These are phyloP conservation scores for Apodemus speciosus DNA, from an alignment of 2,113 vertebrate genomes.

Conservation along the genomic window DNA sequence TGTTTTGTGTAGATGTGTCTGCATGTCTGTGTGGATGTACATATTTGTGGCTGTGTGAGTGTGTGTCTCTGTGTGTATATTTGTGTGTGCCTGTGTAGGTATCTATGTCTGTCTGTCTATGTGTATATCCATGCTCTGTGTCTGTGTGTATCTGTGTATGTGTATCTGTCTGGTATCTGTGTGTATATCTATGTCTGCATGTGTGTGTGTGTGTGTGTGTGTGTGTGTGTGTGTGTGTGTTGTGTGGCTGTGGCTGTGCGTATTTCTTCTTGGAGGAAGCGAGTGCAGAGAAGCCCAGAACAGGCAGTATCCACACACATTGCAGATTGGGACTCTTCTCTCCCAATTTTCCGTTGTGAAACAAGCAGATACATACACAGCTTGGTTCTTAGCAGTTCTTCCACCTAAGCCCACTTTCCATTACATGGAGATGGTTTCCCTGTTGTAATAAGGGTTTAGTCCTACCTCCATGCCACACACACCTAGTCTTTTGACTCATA, in stretches of 20 bases:
- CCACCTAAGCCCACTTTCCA: background rate
- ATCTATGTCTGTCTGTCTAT: too few relatives aligned
- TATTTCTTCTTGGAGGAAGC: background rate
- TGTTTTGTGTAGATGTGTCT: too few relatives aligned
- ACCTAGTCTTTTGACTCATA: slow-evolving; percentile 5
- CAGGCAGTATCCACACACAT: background rate
- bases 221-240: background rate
- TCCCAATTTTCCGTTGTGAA: background rate
- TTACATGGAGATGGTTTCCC: background rate
- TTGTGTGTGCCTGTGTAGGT: too few relatives aligned
- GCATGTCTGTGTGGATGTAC: too few relatives aligned
- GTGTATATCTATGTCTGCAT: too few relatives aligned
- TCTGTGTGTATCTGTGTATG: too few relatives aligned
- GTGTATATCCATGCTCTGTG: too few relatives aligned
- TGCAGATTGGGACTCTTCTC: background rate
- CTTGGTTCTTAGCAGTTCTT: background rate
- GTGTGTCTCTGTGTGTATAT: too few relatives aligned
- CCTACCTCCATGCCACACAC: background rate
- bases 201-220: background rate
- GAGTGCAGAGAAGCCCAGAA: background rate
- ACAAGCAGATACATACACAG: background rate
- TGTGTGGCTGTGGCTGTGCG: background rate
- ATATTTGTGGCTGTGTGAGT: too few relatives aligned
- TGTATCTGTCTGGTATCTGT: too few relatives aligned
- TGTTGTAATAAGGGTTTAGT: background rate